Evolutionary conservation across 2,888 invertebrate species (phyloP), one percentile per base, ranked within the genome.

Genomic region (Acronicta leporina): DNA sequence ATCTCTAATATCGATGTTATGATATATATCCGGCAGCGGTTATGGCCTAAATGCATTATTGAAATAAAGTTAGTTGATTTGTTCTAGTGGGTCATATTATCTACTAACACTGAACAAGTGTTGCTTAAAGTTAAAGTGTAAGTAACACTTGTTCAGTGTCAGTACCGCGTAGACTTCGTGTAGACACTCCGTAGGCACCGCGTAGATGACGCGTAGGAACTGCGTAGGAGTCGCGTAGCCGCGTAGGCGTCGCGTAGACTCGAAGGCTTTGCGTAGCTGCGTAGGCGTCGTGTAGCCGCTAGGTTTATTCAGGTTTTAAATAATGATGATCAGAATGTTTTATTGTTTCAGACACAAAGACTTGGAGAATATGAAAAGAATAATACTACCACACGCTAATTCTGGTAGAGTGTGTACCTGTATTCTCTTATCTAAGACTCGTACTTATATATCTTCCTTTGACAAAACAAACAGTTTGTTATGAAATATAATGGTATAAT

Each of bases 1-100:
- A 88, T 91, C 90, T 89, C 83, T 83, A 83, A 83, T 80, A 80
- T 68, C 70, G 69, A 80, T 86, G 86, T 72, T 79, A 71, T 70
- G 64, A 64, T 66, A 67, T 70, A 80, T 75, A 87, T 86, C 82
- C 85, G 81, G 79, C 65, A 66, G 63, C 53, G 57, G 62, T 47
- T 75, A 56, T 70, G 76, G 64, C 81, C 84, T 77, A 63, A 75
- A 84, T 85, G 68, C 69, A 68, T 68, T n/a, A 58, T 60, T 67
- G 58, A 60, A 61, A 43, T 58, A 60, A n/a, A 38, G 38, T 38
- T 45, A 63, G 25, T 48, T 57, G 55, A 49, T 61, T 59, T 71
- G 55, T 71, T 64, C 55, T 40, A 50, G 16, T 66, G 44, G 56
- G 63, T 42, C 51, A 55, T 43, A 20, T 20, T 20, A 20, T 20